Evolutionary conservation across 2,888 invertebrate species (phyloP), one percentile per base, ranked within the genome.

Genomic region (Tricholauxania praeusta): DNA sequence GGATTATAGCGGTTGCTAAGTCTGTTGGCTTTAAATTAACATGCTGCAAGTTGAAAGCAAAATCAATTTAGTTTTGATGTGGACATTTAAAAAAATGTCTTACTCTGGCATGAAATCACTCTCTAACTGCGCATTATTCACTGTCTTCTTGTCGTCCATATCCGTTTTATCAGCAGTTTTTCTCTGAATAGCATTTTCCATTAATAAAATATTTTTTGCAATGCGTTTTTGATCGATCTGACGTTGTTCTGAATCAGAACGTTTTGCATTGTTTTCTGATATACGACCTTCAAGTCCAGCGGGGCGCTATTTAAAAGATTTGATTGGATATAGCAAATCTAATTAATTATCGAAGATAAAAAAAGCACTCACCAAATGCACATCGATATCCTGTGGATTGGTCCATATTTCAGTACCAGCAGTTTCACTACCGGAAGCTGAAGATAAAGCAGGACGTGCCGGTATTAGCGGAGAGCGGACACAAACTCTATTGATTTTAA

Each of bases 391-490:
- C 85, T 80, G 80, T 0, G 93, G 92, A 86, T 93, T 94, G 66
- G 91, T 93, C 94, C 94, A 94, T 79, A 94, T 91, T 84, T 92
- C 91, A 1, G 90, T 86, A 68, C 83, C 82, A 1, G 83, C 83
- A 3, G 85, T 86, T 63, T 82, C 83, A 63, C 82, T 83, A 12
- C 85, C 86, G 2, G 88, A 87, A 71, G 87, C 86, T 1, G 92
- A 91, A 0, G 94, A 92, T 82, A 93, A 91, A 0, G 93, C 91
- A 17, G 94, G 91, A 63, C 94, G 89, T 19, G 93, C 93, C 53
- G 93, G 92, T 82, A 95, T 94, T 80, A 95, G 91, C 2, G 95
- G 95, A 1, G 95, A 95, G 76, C 95, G 91, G 78, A 93, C 91
- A 87, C 94, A 95, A 59, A 93, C 94, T 79, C 94, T 94, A 89